Conservation (phyloP, 2,888 invertebrate genomes). For the Athalia cordata region DNA sequence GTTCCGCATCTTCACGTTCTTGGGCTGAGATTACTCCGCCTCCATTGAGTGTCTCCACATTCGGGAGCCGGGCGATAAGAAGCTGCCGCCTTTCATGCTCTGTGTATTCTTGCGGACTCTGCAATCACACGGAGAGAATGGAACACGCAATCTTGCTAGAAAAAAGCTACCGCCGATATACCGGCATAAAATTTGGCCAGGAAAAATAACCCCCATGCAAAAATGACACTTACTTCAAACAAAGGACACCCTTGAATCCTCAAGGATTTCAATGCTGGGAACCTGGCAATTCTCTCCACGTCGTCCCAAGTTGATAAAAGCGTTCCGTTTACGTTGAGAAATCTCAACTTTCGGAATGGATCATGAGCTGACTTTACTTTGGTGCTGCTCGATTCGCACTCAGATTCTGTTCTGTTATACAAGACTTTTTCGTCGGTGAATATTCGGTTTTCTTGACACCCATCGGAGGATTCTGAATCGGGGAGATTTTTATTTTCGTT, state of each 20-base stretch:
- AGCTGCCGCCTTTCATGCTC: constrained; percentile 92
- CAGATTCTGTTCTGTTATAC: constrained; percentile 76
- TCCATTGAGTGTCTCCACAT: constrained; percentile 90
- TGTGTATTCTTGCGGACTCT: constrained; percentile 83
- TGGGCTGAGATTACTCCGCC: constrained; percentile 88
- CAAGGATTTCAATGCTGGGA: constrained; percentile 88
- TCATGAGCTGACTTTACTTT: constrained; percentile 69
- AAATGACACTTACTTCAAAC: constrained; percentile 73
- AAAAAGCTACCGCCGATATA: too few relatives aligned
- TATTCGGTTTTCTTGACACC: constrained; percentile 50
- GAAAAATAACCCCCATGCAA: too few relatives aligned
- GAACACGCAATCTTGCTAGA: too few relatives aligned
- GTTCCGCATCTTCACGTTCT: constrained; percentile 93
- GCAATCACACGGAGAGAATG: constrained; percentile 43
- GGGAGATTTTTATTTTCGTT: constrained; percentile 62
- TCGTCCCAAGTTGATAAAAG: constrained; percentile 91
- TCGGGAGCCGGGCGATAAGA: constrained; percentile 90
- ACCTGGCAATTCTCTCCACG: constrained; percentile 88
- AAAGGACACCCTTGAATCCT: constrained; percentile 85
- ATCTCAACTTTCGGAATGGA: constrained; percentile 81
- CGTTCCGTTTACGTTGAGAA: constrained; percentile 90
- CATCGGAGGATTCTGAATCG: constrained; percentile 42
- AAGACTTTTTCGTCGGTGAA: constrained; percentile 62
- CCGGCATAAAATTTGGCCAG: too few relatives aligned
- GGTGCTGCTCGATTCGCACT: constrained; percentile 75